Percentiles rank a stretch among this genome's conserved stretches.
Conservation (phyloP, 2,888 invertebrate species). For the Cylloceria caligata region DNA sequence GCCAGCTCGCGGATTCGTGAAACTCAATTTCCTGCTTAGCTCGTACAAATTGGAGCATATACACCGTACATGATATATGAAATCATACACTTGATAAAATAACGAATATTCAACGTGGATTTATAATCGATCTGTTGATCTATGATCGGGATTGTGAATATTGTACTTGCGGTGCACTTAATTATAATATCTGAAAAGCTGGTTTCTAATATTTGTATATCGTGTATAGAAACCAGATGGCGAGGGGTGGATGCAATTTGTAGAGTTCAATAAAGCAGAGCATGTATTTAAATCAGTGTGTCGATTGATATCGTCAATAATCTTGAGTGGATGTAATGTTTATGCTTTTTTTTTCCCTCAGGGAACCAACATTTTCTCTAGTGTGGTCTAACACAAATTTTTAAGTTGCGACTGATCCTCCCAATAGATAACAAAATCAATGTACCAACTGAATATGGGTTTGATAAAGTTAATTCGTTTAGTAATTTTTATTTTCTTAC, state of each 20-base stretch:
- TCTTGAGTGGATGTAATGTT: not conserved
- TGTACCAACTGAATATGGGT: not conserved
- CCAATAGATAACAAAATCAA: not conserved
- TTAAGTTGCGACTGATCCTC: not conserved
- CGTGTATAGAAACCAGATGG: conserved; percentile 20
- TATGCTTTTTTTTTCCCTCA: conserved; percentile 3
- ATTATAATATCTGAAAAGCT: conserved; percentile 22
- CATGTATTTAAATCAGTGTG: conserved; percentile 32
- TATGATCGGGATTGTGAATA: conserved; percentile 29
- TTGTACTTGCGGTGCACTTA: conserved; percentile 13
- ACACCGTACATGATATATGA: not conserved
- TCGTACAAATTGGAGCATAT: conserved; percentile 12
- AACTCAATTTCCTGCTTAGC: conserved; percentile 60
- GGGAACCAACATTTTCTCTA: not conserved
- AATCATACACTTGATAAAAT: conserved; percentile 15
- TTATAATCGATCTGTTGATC: conserved; percentile 45
- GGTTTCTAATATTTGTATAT: conserved; percentile 17
- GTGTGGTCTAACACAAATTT: not conserved
- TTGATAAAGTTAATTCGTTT: not conserved
- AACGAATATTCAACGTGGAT: conserved; percentile 49
- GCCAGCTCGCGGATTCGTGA: conserved; percentile 56
- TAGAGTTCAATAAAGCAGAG: conserved; percentile 19
- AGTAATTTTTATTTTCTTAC: too few species aligned
- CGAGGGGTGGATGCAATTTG: not conserved
- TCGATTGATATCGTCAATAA: conserved; percentile 22